Conservation (phyloP, 92 coral and sea anemone species). For the Parazoanthus swiftii region DNA sequence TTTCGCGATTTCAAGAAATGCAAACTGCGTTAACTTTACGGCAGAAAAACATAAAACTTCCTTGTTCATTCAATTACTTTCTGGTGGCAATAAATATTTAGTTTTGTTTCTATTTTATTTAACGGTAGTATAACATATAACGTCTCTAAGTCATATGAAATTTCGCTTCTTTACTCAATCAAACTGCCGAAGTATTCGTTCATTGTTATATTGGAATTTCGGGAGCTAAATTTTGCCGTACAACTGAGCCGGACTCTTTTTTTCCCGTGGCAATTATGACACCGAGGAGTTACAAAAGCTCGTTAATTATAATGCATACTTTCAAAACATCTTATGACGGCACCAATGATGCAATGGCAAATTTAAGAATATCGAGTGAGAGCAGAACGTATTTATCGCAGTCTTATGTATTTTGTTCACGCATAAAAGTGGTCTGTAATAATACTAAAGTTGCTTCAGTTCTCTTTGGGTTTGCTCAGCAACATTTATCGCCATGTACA, state of each 20-base stretch:
- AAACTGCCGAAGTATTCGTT: not conserved
- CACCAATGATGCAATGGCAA: too few species aligned
- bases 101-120: not conserved
- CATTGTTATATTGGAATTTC: not conserved
- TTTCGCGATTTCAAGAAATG: not conserved
- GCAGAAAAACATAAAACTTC: not conserved
- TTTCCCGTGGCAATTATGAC: not conserved
- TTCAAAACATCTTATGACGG: not conserved
- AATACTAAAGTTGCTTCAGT: not conserved
- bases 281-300: not conserved
- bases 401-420: too few species aligned
- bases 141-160: not conserved
- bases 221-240: not conserved
- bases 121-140: not conserved
- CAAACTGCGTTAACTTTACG: not conserved
- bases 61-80: not conserved
- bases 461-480: too few species aligned
- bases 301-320: not conserved
- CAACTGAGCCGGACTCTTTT: not conserved
- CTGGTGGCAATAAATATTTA: not conserved
- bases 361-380: not conserved
- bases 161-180: not conserved
- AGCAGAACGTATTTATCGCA: not conserved
- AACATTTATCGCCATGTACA: too few species aligned
- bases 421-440: too few species aligned